phyloP scores from a whole-genome alignment of 2,888 invertebrate genomes.

The Dasypolia templi region DNA sequence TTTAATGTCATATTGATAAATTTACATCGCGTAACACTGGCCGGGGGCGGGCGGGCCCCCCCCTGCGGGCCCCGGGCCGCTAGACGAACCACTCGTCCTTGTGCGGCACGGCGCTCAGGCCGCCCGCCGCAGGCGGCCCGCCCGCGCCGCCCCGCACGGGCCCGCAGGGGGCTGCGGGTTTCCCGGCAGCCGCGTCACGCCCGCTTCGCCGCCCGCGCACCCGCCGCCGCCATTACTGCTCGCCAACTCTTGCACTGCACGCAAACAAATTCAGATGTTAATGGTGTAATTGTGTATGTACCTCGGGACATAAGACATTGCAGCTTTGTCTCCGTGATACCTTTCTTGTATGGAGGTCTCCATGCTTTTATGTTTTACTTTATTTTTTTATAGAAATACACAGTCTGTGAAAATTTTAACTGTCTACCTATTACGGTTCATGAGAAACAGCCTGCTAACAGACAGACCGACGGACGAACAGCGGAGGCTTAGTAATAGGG shows the following conservation, averaged over 20 bases:
- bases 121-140: conserved; percentile 99
- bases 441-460: no score
- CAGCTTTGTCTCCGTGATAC: neutral
- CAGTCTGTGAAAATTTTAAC: no score
- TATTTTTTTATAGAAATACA: no score
- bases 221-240: conserved; percentile 90
- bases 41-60: conserved; percentile 66
- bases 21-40: conserved; percentile 89
- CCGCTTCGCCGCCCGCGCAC: conserved; percentile 90
- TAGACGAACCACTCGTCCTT: conserved; percentile 95
- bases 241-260: conserved; percentile 94
- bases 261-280: neutral
- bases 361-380: no score
- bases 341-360: no score
- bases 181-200: conserved; percentile 93
- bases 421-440: no score
- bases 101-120: conserved; percentile 95
- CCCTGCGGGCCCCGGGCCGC: conserved; percentile 79
- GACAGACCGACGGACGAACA: no score
- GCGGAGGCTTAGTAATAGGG: no score
- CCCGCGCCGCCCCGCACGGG: conserved; percentile 93
- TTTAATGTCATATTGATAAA: conserved; percentile 90
- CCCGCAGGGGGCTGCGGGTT: conserved; percentile 99
- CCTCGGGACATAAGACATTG: neutral
- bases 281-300: neutral